Evolutionary conservation across 1,140 invertebrate genomes (phyloP).

Genomic region (Phthorimaea operculella): DNA sequence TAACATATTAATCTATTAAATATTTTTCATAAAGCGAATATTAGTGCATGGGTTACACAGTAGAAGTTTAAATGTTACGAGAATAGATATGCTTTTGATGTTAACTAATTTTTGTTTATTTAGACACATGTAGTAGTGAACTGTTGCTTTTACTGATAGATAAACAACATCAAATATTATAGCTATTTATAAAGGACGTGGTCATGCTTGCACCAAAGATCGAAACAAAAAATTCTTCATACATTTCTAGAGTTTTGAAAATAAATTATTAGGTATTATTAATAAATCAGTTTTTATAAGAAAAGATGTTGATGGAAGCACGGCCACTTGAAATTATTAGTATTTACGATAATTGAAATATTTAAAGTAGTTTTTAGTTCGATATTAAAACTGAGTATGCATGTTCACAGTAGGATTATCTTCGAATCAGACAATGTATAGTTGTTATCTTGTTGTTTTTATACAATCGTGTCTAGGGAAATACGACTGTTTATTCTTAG

Average conservation of each 20-base stretch:
- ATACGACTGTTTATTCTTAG: conserved; percentile 9
- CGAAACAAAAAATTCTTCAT: conserved; percentile 11
- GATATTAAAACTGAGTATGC: conserved; percentile 24
- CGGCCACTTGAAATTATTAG: conserved; percentile 22
- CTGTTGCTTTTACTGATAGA: conserved; percentile 38
- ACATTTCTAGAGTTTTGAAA: conserved; percentile 18
- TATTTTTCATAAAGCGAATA: conserved; percentile 44
- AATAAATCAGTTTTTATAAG: too few species aligned
- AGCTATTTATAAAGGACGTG: conserved; percentile 23
- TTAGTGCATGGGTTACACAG: conserved; percentile 42
- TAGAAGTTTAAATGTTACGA: conserved; percentile 34
- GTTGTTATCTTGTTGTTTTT: conserved; percentile 40
- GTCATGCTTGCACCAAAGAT: conserved; percentile 25
- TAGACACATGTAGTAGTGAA: conserved; percentile 27
- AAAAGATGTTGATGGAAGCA: conserved; percentile 23
- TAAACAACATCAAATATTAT: conserved; percentile 21
- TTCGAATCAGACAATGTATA: conserved; percentile 15
- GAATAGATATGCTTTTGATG: conserved; percentile 39
- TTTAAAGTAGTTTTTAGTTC: conserved; percentile 26
- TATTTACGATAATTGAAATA: conserved; percentile 14
- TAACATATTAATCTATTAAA: conserved; percentile 27
- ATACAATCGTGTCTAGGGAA: conserved; percentile 22
- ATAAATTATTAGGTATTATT: conserved; percentile 9
- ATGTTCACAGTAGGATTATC: conserved; percentile 19
- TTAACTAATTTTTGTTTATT: conserved; percentile 34